Conservation (phyloP, 2,888 invertebrate genomes). For the Portevinia maculata region DNA sequence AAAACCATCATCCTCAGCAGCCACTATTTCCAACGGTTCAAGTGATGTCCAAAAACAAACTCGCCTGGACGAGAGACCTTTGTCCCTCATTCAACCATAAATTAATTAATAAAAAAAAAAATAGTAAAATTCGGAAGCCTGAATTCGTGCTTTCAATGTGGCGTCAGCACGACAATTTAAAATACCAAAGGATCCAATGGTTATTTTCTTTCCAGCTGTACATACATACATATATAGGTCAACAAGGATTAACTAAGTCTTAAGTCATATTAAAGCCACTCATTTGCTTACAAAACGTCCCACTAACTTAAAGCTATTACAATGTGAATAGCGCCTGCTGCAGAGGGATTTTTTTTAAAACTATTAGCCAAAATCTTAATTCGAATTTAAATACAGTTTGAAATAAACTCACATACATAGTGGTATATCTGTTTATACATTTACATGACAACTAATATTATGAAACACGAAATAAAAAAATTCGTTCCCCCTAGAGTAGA, state of each 20-base stretch:
- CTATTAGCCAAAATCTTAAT: constrained; percentile 1
- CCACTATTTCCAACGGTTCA: constrained; percentile 48
- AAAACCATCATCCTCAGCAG: constrained; percentile 32
- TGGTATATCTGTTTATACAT: constrained; percentile 13
- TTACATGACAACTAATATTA: constrained; percentile 9
- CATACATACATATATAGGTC: constrained; percentile 41
- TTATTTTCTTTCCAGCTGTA: constrained; percentile 63
- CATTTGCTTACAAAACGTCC: constrained; percentile 26
- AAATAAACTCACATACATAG: constrained; percentile 2
- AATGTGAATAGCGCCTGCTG: constrained; percentile 33
- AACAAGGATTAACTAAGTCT: constrained; percentile 42
- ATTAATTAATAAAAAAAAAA: background rate
- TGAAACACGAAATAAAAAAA: background rate
- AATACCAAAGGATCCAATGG: constrained; percentile 69
- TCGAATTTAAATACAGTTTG: constrained; percentile 39
- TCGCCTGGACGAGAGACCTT: constrained; percentile 33
- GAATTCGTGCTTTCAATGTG: constrained; percentile 28
- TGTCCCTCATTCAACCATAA: constrained; percentile 46
- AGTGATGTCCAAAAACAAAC: constrained; percentile 51
- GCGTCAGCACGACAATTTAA: constrained; percentile 16
- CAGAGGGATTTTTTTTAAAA: constrained; percentile 20
- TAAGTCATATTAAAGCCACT: constrained; percentile 39
- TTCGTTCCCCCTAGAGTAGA: background rate
- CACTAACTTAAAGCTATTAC: constrained; percentile 41
- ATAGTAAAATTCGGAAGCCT: constrained; percentile 9